Base-by-base conservation (phyloP, 2,888 invertebrate genomes). In the Cybosia mesomella region DNA sequence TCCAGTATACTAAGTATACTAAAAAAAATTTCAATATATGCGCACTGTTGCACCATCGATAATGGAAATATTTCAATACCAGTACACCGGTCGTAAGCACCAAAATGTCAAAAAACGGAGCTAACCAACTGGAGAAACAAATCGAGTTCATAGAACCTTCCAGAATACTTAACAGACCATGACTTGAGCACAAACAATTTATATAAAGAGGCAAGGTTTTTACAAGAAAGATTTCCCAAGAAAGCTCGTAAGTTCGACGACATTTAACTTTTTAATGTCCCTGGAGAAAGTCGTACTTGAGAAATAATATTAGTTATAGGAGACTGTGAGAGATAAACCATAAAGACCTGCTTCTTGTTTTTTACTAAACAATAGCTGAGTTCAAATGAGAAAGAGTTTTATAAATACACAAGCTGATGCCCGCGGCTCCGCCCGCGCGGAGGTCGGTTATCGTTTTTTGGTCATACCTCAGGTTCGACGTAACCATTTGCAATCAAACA, bases 111-210 rank as follows among this genome's bases (percentile, higher is more conserved):
- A 75, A 77, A 49, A 68, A 67, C 57, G 58, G 59, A 59, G 22
- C 43, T 34, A 58, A 60, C 61, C 72, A 70, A 73, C 57, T 68
- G 66, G 32, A 64, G 32, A 68, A 66, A 81, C 78, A 84, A 87
- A 80, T 77, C 64, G 78, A 80, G 89, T 86, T 88, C 87, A 81
- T 67, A 78, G 88, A 87, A 89, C 90, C 84, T 81, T 75, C 78
- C 76, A 78, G 76, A 84, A 80, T 65, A 83, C 68, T 72, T 77
- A 78, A 66, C 82, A 81, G 82, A 81, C 81, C 85, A 82, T 86
- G 81, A 84, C 85, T 74, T 68, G 68, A 70, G 75, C 77, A 75
- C 71, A 73, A 76, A 81, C 67, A 68, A 66, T 28, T 70, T 67
- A 43, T 70, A 61, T 53, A 67, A 64, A 69, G 61, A 67, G 66